These are phyloP conservation scores for Drosophila orena DNA, from an alignment of 1,140 invertebrate genomes.

Conservation along the genomic window DNA sequence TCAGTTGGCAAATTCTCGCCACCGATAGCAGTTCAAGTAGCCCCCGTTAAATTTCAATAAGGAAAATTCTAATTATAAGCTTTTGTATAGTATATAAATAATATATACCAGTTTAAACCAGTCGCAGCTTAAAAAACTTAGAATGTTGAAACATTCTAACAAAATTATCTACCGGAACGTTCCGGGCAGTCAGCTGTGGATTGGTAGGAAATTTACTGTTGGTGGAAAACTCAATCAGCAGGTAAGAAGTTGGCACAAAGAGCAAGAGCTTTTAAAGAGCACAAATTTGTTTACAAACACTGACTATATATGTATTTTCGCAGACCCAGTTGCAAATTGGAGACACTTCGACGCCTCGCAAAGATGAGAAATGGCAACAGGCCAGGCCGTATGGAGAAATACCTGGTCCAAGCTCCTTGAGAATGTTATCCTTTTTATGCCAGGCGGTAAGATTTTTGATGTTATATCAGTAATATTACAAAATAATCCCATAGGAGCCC, in stretches of 20 bases:
- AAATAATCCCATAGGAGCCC: constrained; percentile 30
- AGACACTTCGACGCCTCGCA: constrained; percentile 34
- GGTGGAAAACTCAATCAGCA: constrained; percentile 41
- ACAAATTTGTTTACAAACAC: constrained; percentile 71
- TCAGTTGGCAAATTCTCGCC: background rate
- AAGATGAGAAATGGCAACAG: constrained; percentile 62
- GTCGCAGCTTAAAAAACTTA: background rate
- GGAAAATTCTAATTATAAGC: background rate
- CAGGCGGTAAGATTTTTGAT: constrained; percentile 50
- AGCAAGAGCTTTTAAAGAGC: constrained; percentile 19
- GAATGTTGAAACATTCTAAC: constrained; percentile 35
- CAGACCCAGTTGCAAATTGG: constrained; percentile 42
- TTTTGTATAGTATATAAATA: constrained; percentile 15
- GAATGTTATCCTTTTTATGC: constrained; percentile 60
- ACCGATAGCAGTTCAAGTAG: background rate
- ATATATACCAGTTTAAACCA: constrained; percentile 9
- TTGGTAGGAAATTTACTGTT: constrained; percentile 28
- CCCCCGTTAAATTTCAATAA: background rate
- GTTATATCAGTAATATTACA: background rate
- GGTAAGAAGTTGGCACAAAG: constrained; percentile 37
- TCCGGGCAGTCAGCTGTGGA: constrained; percentile 37
- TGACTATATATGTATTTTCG: constrained; percentile 4
- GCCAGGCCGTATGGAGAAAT: constrained; percentile 55
- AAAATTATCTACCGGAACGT: background rate
- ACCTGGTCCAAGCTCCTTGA: constrained; percentile 54